Conservation (phyloP, 2,888 invertebrate species). For the Callyntrura sp. region DNA sequence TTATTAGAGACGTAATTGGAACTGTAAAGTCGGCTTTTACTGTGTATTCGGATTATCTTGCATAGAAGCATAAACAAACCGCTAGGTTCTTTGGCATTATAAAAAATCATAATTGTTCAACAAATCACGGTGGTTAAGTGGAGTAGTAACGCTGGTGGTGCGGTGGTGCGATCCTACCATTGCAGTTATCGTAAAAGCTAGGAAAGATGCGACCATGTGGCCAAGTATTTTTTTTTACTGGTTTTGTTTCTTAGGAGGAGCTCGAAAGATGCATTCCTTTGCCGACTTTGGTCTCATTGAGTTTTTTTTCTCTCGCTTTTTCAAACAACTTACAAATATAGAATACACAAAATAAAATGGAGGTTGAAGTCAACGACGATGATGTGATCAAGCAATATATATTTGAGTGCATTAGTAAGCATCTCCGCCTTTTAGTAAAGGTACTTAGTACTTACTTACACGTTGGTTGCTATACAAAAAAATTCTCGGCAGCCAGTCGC, state of each 20-base stretch:
- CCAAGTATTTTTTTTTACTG: constrained; percentile 35
- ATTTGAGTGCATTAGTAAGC: not conserved
- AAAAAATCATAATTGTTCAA: constrained; percentile 5
- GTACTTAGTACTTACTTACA: not conserved
- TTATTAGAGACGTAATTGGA: not conserved
- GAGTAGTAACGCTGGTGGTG: not conserved
- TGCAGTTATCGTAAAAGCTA: not conserved
- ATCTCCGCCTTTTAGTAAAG: not conserved
- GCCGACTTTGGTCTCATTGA: not conserved
- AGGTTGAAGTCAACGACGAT: not conserved
- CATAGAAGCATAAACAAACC: no score
- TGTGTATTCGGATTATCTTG: no score
- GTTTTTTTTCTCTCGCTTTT: constrained; percentile 1
- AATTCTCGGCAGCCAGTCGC: not conserved
- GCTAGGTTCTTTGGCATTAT: no score
- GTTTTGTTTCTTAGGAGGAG: constrained; percentile 1
- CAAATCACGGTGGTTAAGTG: not conserved
- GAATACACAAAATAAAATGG: constrained; percentile 2
- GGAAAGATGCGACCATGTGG: constrained; percentile 23
- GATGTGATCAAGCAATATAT: not conserved
- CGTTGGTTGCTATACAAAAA: not conserved
- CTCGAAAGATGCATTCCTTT: constrained; percentile 15
- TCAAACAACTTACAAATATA: not conserved
- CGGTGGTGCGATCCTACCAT: not conserved
- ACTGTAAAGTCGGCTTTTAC: not conserved